Conservation (phyloP, 2,113 vertebrate species). For the Istiophorus platypterus region DNA sequence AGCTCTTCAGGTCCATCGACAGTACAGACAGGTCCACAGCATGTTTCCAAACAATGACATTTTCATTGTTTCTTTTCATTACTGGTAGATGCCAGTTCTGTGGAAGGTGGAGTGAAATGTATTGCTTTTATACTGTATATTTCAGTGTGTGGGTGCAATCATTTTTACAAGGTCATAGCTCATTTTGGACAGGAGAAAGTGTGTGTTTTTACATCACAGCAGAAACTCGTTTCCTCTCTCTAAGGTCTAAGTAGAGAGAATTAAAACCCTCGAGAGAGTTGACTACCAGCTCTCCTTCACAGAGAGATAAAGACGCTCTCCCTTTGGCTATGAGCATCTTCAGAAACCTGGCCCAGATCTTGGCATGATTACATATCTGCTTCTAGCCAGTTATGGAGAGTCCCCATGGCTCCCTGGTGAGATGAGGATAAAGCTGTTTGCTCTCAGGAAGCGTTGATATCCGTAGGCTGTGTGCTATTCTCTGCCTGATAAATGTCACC, state of each 20-base stretch:
- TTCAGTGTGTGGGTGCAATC: too few species aligned
- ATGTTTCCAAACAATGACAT: neutral
- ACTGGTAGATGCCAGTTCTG: neutral
- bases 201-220: conserved; percentile 4
- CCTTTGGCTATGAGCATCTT: conserved; percentile 34
- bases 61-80: neutral
- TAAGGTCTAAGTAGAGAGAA: conserved; percentile 1
- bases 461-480: conserved; percentile 41
- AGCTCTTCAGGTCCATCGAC: neutral
- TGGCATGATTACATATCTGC: conserved; percentile 44
- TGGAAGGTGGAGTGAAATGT: too few species aligned
- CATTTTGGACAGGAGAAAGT: too few species aligned
- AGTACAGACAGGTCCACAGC: neutral
- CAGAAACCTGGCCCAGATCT: conserved; percentile 60
- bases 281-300: conserved; percentile 16
- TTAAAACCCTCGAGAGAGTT: conserved; percentile 5
- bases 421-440: conserved; percentile 51
- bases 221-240: neutral
- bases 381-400: conserved; percentile 34
- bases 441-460: conserved; percentile 39
- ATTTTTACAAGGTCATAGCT: too few species aligned
- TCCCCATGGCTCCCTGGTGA: conserved; percentile 25
- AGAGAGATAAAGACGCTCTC: conserved; percentile 29
- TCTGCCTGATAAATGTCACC: conserved; percentile 20
- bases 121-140: too few species aligned